Conservation (phyloP, 2,113 vertebrate species). For the Chloroceryle aenea region DNA sequence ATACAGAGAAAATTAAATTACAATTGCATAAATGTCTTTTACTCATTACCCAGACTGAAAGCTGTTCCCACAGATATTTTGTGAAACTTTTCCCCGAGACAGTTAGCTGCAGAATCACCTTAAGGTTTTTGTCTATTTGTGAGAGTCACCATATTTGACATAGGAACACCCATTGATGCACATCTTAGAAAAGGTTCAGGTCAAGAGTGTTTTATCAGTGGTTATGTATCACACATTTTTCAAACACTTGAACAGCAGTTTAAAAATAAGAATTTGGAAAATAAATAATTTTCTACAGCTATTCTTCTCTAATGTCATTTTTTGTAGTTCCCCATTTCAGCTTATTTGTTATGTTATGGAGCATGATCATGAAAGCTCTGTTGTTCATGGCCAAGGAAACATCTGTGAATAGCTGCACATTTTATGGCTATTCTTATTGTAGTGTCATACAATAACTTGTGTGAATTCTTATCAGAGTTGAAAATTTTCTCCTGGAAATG, state of each 20-base stretch:
- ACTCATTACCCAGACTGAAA: not conserved
- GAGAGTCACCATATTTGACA: not conserved
- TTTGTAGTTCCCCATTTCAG: not conserved
- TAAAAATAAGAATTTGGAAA: not conserved
- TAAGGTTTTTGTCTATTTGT: not conserved
- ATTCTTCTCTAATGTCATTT: not conserved
- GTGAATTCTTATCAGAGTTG: not conserved
- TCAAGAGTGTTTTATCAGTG: not conserved
- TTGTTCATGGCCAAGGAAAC: not conserved
- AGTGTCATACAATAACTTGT: not conserved
- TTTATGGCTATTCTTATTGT: not conserved
- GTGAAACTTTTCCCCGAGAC: not conserved
- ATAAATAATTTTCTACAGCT: not conserved
- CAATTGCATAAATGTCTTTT: not conserved
- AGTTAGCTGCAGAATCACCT: not conserved
- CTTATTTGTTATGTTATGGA: not conserved
- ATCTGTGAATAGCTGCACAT: not conserved
- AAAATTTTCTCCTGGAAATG: not conserved
- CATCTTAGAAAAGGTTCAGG: not conserved
- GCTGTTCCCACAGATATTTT: not conserved
- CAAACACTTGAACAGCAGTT: not conserved
- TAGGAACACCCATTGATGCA: not conserved
- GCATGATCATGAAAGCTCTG: not conserved
- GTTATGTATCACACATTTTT: not conserved
- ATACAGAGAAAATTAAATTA: not conserved